Conservation (phyloP, 2,797 vertebrate species). For the Leptodactylus fallax region DNA sequence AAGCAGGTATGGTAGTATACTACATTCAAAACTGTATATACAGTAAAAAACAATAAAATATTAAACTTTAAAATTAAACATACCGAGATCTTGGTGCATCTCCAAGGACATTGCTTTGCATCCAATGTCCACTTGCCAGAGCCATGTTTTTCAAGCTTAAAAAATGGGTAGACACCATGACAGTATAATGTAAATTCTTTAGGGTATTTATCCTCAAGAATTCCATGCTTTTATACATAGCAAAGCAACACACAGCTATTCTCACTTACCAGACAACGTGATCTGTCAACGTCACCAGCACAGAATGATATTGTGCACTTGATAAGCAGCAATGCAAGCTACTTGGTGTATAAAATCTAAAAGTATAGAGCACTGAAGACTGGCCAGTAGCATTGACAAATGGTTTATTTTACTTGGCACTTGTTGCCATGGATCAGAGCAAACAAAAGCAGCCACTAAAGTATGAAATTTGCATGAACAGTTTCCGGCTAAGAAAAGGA, state of each 20-base stretch:
- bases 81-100: constrained; percentile 73
- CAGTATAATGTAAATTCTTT: background rate
- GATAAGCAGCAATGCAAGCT: background rate
- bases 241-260: background rate
- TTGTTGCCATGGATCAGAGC: constrained; percentile 64
- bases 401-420: constrained; percentile 60
- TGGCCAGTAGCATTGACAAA: constrained; percentile 19
- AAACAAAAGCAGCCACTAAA: constrained; percentile 52
- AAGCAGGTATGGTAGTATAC: too few species aligned
- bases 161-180: background rate
- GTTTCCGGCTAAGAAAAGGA: constrained; percentile 58
- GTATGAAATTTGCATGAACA: constrained; percentile 59
- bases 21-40: background rate
- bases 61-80: background rate
- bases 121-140: constrained; percentile 78
- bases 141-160: constrained; percentile 69
- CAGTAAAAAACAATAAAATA: background rate
- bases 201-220: background rate
- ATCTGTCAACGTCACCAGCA: background rate
- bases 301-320: background rate
- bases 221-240: background rate
- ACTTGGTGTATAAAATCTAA: background rate
- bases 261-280: constrained; percentile 4
- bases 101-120: constrained; percentile 73
- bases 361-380: constrained; percentile 26